These are phyloP conservation scores for Celastrina argiolus DNA, from an alignment of 2,888 invertebrate species.

Conservation along the genomic window DNA sequence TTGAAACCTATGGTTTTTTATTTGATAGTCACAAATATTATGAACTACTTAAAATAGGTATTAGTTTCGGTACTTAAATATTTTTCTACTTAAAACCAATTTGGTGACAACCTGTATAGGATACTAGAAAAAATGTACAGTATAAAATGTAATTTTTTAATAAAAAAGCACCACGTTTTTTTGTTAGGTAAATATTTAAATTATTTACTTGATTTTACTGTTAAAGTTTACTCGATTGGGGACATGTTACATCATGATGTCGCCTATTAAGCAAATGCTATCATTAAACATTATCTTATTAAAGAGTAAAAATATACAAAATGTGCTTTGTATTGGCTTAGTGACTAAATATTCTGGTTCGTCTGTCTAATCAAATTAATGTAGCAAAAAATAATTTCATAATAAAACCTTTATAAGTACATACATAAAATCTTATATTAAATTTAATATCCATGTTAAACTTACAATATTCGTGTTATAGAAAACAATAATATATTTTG, in stretches of 20 bases:
- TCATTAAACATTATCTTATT: too few relatives aligned
- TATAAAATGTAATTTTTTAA: not conserved
- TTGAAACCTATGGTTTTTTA: constrained; percentile 39
- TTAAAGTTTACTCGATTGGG: not conserved
- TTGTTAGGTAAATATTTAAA: not conserved
- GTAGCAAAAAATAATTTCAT: too few relatives aligned
- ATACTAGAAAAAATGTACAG: constrained; percentile 6
- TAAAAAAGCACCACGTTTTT: not conserved
- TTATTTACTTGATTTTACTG: not conserved
- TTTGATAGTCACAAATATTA: constrained; percentile 21
- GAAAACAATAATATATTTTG: not conserved
- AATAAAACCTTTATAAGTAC: too few relatives aligned
- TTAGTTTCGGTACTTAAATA: constrained; percentile 29
- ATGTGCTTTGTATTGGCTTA: too few relatives aligned
- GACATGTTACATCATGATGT: too few relatives aligned
- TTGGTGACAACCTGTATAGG: constrained; percentile 2
- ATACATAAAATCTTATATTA: too few relatives aligned
- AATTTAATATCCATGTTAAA: too few relatives aligned
- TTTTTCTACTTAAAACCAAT: not conserved
- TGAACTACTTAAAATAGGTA: constrained; percentile 25
- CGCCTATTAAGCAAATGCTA: too few relatives aligned
- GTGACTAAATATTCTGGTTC: too few relatives aligned
- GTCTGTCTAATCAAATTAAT: too few relatives aligned
- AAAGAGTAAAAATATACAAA: too few relatives aligned
- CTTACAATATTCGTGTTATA: not conserved